Evolutionary conservation across 2,888 invertebrate genomes (phyloP).

Genomic region (Tridacna gigas): DNA sequence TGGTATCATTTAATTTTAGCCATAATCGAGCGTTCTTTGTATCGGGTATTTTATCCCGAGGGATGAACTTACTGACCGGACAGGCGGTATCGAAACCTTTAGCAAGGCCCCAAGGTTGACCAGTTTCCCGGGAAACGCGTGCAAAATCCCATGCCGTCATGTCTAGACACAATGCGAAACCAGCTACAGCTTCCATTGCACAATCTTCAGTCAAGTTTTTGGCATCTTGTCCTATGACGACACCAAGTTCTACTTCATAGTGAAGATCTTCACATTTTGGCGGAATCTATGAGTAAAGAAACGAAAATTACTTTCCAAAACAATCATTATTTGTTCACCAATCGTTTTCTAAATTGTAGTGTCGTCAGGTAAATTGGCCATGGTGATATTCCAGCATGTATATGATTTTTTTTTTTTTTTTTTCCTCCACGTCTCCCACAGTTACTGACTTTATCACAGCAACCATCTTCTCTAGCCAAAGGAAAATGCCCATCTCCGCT

Average conservation of each 20-base stretch:
- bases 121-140: conserved; percentile 86
- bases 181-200: conserved; percentile 88
- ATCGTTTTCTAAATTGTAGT: no score
- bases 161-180: conserved; percentile 90
- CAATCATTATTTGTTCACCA: no score
- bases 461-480: no score
- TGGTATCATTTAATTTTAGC: conserved; percentile 86
- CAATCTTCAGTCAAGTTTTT: conserved; percentile 86
- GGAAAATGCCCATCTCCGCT: no score
- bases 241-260: conserved; percentile 91
- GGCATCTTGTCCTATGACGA: conserved; percentile 89
- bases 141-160: conserved; percentile 87
- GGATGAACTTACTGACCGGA: conserved; percentile 89
- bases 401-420: no score
- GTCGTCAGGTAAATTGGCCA: no score
- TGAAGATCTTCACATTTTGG: conserved; percentile 88
- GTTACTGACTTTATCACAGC: no score
- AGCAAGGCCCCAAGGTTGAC: conserved; percentile 90
- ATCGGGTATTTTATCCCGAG: conserved; percentile 79
- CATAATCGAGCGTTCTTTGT: conserved; percentile 75
- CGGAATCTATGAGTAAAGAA: conserved; percentile 87
- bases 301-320: neutral
- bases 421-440: no score
- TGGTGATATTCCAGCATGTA: no score
- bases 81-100: conserved; percentile 93